These are phyloP conservation scores for Arion vulgaris DNA, from an alignment of 1,140 invertebrate genomes.

Conservation along the genomic window DNA sequence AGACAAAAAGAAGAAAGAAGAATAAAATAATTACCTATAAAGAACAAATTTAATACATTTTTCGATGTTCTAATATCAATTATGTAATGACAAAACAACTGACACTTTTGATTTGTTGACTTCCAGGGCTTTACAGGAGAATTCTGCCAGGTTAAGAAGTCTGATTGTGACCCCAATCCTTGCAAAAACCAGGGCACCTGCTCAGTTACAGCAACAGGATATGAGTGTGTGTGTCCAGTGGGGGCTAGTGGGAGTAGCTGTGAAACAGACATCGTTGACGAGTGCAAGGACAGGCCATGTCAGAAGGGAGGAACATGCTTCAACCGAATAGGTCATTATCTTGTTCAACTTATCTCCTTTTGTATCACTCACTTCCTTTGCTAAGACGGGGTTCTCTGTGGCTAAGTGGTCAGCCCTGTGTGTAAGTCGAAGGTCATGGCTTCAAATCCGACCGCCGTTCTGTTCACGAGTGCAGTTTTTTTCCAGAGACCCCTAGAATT, in stretches of 20 bases:
- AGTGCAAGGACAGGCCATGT: slow-evolving; percentile 74
- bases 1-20: no score
- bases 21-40: no score
- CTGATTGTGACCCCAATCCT: slow-evolving; percentile 86
- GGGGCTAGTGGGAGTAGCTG: slow-evolving; percentile 73
- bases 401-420: no score
- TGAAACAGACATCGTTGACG: slow-evolving; percentile 76
- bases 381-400: no score
- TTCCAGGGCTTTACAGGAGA: slow-evolving; percentile 88
- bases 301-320: slow-evolving; percentile 80
- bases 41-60: no score
- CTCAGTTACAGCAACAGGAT: slow-evolving; percentile 73
- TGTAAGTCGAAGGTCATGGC: no score
- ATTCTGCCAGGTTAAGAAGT: slow-evolving; percentile 85
- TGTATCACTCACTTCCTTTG: neutral
- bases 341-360: neutral
- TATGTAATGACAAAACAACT: no score
- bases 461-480: no score
- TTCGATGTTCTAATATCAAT: no score
- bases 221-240: slow-evolving; percentile 84
- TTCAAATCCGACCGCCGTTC: no score
- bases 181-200: slow-evolving; percentile 90
- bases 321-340: slow-evolving; percentile 51
- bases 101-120: neutral
- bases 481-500: no score